A percentile compares a stretch with the other conserved stretches of the same genome.
Evolutionary conservation across 2,797 vertebrate species (phyloP).

Genomic region (Hapalemur alaotrensis): DNA sequence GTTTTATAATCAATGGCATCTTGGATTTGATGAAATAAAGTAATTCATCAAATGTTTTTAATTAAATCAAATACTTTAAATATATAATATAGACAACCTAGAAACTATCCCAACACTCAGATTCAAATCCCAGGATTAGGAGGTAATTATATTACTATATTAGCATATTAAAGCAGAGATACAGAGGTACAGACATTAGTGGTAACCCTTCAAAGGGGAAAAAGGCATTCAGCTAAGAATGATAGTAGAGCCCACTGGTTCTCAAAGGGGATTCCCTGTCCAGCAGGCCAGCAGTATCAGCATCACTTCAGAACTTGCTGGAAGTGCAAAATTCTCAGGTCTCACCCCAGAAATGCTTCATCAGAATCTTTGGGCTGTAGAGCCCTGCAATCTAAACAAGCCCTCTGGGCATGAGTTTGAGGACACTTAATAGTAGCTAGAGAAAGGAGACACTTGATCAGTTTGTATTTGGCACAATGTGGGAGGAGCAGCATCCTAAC

Average conservation of each 20-base stretch:
- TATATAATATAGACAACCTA: slow-evolving; percentile 20
- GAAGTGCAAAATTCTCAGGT: not conserved
- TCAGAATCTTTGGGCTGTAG: not conserved
- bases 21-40: not conserved
- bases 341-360: not conserved
- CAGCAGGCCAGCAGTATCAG: not conserved
- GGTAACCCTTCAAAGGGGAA: not conserved
- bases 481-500: not conserved
- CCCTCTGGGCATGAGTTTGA: not conserved
- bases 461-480: not conserved
- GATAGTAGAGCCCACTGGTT: not conserved
- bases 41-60: not conserved
- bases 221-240: not conserved
- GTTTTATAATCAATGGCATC: not conserved
- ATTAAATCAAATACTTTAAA: not conserved
- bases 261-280: not conserved
- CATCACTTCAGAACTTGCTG: not conserved
- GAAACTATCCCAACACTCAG: not conserved
- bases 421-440: not conserved
- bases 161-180: not conserved
- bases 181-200: not conserved
- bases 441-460: not conserved
- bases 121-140: not conserved
- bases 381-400: not conserved
- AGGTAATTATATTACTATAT: not conserved